Evolutionary conservation across 2,113 vertebrate species (phyloP), one percentile per base, ranked within the genome.

Genomic region (Crypturellus undulatus): DNA sequence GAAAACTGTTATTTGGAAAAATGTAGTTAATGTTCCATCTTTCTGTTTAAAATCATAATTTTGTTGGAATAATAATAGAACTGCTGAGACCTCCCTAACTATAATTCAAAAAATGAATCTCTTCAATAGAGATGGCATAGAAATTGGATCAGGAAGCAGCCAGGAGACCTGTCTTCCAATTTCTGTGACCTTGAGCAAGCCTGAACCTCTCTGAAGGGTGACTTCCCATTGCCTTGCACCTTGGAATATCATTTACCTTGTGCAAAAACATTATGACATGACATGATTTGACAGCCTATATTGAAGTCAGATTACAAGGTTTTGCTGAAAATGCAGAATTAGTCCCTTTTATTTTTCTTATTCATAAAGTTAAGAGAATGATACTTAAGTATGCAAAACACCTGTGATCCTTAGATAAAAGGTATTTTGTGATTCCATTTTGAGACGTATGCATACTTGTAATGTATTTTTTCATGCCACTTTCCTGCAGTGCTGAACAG

Each of bases 151-250:
- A 81, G 72, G 51, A 43, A 89, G 43, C 43, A 80, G 34, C 56
- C 42, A 71, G 60, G 51, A 92, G 42, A 79, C 47, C 72, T 93
- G 43, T 75, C 65, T 84, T 94, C 16, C 58, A 75, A 19, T 92
- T 94, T 84, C 56, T 69, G 0, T 76, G 88, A 94, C 92, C 83
- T 84, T 96, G 72, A 51, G 65, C 58, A 88, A 63, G 25, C 38
- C 56, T 75, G 60, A 75, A 49, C 42, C 60, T 90, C 45, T 80
- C 69, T 75, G 79, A 75, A 91, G 51, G 32, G 79, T 80, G 72
- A 52, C 28, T 86, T 86, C 65, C 22, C 43, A 17, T 80, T 86
- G 51, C 56, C 71, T 87, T 3, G 5, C 49, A 78, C 70, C 79
- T 49, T 75, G 59, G 63, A 83, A 75, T 51, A 22, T 58, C 19